Base-by-base conservation (phyloP, 2,113 vertebrate genomes). In the Proterorhinus semilunaris region DNA sequence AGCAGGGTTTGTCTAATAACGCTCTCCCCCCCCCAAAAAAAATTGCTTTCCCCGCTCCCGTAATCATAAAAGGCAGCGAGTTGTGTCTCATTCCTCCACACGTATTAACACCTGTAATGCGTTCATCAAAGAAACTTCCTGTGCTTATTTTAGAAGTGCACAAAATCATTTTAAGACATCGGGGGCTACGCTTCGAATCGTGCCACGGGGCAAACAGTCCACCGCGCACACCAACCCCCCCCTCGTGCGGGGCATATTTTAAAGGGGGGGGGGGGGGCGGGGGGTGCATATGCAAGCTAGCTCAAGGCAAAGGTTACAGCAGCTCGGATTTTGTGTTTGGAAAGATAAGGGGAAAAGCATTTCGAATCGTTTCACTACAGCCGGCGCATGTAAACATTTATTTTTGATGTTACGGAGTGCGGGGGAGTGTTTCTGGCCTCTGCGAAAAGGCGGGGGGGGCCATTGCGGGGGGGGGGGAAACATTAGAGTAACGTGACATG, bases 401-500 rank as follows among this genome's bases (percentile, higher is more conserved):
- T 90, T 83, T 36, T 87, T 81, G 85, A 83, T 81, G 85, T 74
- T 58, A 61, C 63, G 62, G 73, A 71, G 67, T 74, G 82, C 81
- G 83, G 87, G 85, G 91, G 90, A 78, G 86, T 80, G 81, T 85
- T 36, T 81, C 62, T 79, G 85, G 86, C 84, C 80, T 67, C 16
- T 69, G 78, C 75, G 27, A 36, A 36, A 1, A 3, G 27, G 27
- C 2, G 27, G 27, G 27, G 27, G 27, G 27, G 27, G 27, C 3
- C 79, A 83, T 80, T 78, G 78, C 84, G 53, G 82, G 4, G 2
- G 4, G 4, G 53, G 82, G 4, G 2, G 4, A 36, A 87, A 91
- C 85, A 89, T 91, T 87, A 88, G 80, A 76, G 81, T 81, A 89
- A 90, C 84, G 53, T 74, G 65, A 80, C 84, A 84, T 88, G 88